Conservation (phyloP, 2,888 invertebrate genomes). For the Eupithecia pulchellata region DNA sequence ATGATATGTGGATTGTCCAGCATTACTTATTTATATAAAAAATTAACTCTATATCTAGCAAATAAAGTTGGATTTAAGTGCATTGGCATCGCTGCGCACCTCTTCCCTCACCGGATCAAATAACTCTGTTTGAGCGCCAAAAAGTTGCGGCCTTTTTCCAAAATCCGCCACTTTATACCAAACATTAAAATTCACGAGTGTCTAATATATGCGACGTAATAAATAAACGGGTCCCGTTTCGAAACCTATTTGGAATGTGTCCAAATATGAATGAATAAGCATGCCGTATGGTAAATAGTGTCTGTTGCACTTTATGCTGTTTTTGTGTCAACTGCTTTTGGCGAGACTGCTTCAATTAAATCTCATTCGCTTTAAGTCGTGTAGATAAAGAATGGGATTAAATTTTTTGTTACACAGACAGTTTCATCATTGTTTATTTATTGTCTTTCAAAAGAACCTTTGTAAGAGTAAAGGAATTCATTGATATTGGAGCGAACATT, state of each 20-base stretch:
- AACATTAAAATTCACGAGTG: slow-evolving; percentile 62
- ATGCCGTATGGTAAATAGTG: slow-evolving; percentile 53
- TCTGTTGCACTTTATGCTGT: slow-evolving; percentile 39
- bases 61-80: neutral
- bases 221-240: slow-evolving; percentile 64
- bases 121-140: slow-evolving; percentile 21
- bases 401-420: no score
- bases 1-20: no score
- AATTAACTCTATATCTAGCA: neutral
- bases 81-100: neutral
- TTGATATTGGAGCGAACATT: neutral
- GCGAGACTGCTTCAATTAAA: slow-evolving; percentile 5
- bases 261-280: slow-evolving; percentile 73
- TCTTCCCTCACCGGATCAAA: neutral
- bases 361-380: neutral
- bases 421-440: no score
- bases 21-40: no score
- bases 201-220: slow-evolving; percentile 64
- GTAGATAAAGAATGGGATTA: neutral
- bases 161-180: slow-evolving; percentile 47
- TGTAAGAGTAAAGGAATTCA: neutral
- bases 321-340: slow-evolving; percentile 39
- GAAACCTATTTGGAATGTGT: slow-evolving; percentile 72
- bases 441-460: no score
- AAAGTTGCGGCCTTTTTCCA: slow-evolving; percentile 25